These are phyloP conservation scores for Poecilia picta DNA, from an alignment of 2,797 vertebrate species.

Conservation along the genomic window DNA sequence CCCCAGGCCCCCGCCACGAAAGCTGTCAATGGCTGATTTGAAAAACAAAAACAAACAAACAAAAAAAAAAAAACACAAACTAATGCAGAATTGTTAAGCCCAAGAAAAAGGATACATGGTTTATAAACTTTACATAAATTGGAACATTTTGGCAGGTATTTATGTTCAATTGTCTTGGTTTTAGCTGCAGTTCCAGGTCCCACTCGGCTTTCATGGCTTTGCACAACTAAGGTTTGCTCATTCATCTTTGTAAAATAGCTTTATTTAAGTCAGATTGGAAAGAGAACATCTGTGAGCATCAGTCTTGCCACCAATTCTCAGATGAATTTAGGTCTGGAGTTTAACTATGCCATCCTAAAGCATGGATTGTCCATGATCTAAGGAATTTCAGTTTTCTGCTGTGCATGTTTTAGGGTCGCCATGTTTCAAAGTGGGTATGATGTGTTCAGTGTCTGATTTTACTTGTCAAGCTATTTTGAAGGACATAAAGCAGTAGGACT, in stretches of 20 bases:
- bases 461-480: background rate
- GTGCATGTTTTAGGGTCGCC: no score
- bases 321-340: background rate
- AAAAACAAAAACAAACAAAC: slow-evolving; percentile 17
- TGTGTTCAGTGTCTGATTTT: background rate
- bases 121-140: background rate
- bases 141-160: background rate
- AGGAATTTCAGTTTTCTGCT: background rate
- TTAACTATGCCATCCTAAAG: background rate
- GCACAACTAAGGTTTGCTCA: background rate
- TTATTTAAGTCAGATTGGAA: background rate
- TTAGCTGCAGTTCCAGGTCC: background rate
- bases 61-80: background rate
- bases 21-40: slow-evolving; percentile 64
- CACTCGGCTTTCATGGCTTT: background rate
- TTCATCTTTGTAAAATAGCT: background rate
- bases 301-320: background rate
- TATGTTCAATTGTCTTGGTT: background rate
- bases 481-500: background rate
- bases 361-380: background rate
- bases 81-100: background rate
- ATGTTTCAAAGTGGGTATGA: background rate
- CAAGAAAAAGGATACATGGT: background rate
- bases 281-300: background rate
- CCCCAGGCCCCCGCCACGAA: slow-evolving; percentile 73